Conservation (phyloP, 1,140 invertebrate genomes). For the Brachionus manjavacas region DNA sequence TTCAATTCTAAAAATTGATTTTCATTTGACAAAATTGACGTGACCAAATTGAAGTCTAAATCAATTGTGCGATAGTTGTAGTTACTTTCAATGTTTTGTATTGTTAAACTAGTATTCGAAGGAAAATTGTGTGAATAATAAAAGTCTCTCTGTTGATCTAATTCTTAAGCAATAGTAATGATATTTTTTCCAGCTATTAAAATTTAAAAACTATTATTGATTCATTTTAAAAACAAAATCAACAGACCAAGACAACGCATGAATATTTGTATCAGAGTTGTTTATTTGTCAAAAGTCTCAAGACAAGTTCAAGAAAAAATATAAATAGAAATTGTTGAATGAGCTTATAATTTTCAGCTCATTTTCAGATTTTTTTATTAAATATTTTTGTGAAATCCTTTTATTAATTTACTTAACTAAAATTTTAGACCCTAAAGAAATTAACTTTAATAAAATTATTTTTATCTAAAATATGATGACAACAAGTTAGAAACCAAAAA, state of each 20-base stretch:
- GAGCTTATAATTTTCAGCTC: not conserved
- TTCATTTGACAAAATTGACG: not conserved
- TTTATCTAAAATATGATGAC: not conserved
- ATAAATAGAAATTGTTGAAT: not conserved
- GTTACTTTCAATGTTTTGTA: slow-evolving; percentile 20
- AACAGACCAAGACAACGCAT: not conserved
- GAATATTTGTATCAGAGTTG: not conserved
- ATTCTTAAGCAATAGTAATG: not conserved
- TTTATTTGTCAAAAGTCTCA: not conserved
- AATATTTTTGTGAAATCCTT: not conserved
- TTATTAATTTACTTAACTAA: not conserved
- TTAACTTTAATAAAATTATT: not conserved
- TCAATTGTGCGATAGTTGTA: slow-evolving; percentile 16
- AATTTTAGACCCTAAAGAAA: not conserved
- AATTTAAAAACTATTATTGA: not conserved
- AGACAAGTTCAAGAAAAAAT: not conserved
- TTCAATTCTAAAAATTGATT: slow-evolving; percentile 14
- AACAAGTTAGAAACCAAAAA: not conserved
- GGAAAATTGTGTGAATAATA: not conserved
- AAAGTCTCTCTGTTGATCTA: not conserved
- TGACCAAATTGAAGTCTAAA: slow-evolving; percentile 6
- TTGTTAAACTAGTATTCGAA: not conserved
- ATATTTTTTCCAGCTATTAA: slow-evolving; percentile 5
- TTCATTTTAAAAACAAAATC: not conserved
- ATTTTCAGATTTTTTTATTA: not conserved